phyloP scores from a whole-genome alignment of 2,888 invertebrate genomes.

The Conops quadrifasciatus region DNA sequence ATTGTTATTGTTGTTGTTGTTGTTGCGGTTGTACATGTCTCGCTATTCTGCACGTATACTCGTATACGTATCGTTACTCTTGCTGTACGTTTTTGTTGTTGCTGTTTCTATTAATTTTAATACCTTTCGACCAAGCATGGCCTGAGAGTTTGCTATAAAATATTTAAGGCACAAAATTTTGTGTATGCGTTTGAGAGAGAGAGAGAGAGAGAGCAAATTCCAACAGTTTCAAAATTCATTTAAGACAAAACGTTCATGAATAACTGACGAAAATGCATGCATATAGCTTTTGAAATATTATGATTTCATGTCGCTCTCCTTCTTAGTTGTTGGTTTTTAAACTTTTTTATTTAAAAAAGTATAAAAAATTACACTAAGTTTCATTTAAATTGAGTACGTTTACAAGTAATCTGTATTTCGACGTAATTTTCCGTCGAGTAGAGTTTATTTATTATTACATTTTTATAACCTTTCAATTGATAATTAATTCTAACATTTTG shows the following conservation, averaged over 20 bases:
- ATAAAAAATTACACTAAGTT: no score
- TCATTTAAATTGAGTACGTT: no score
- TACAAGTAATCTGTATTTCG: no score
- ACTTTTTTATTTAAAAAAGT: no score
- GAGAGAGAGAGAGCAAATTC: background rate
- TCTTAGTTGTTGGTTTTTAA: no score
- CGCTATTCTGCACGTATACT: background rate
- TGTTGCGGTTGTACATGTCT: background rate
- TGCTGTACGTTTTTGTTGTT: background rate
- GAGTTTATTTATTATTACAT: no score
- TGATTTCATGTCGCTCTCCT: background rate
- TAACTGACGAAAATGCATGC: background rate
- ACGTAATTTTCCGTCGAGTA: no score
- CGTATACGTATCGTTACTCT: no score
- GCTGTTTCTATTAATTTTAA: background rate
- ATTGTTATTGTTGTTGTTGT: background rate
- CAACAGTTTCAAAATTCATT: background rate
- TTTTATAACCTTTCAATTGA: no score
- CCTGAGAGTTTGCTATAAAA: slow-evolving; percentile 27
- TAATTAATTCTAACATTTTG: no score
- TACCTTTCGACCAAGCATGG: slow-evolving; percentile 15
- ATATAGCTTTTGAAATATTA: background rate
- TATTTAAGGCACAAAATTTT: slow-evolving; percentile 14
- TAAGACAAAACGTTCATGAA: background rate
- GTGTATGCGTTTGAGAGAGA: background rate